These are phyloP conservation scores for Pteronura brasiliensis DNA, from an alignment of 2,113 vertebrate genomes.

Conservation along the genomic window DNA sequence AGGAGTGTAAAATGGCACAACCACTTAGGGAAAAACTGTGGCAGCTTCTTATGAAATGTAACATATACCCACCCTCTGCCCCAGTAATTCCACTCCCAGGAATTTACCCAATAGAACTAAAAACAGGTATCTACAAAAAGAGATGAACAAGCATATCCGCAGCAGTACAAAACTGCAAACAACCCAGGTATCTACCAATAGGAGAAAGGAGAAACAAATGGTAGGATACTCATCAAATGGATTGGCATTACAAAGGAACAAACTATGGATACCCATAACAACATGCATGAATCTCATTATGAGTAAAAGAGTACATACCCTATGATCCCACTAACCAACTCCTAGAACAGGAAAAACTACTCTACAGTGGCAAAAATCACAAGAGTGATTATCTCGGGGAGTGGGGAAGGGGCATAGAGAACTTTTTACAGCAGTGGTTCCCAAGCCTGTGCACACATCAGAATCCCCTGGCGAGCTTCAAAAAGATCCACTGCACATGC, in stretches of 20 bases:
- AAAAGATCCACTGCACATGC: not conserved
- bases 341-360: not conserved
- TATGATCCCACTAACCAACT: not conserved
- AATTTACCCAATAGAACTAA: not conserved
- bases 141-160: not conserved
- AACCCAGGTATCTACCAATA: not conserved
- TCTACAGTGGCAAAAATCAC: not conserved
- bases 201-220: not conserved
- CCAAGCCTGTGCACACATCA: not conserved
- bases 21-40: not conserved
- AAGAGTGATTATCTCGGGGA: not conserved
- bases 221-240: not conserved
- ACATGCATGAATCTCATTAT: not conserved
- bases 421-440: not conserved
- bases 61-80: not conserved
- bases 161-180: not conserved
- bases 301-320: not conserved
- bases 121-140: not conserved
- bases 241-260: not conserved
- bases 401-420: not conserved
- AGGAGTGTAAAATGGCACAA: not conserved
- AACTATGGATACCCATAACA: too few species aligned
- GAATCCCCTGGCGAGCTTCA: not conserved
- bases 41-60: not conserved
- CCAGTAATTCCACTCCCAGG: not conserved